A percentile compares a stretch with the other conserved stretches of the same genome.
phyloP scores from a whole-genome alignment of 2,113 vertebrate species.

The Charadrius vociferus region DNA sequence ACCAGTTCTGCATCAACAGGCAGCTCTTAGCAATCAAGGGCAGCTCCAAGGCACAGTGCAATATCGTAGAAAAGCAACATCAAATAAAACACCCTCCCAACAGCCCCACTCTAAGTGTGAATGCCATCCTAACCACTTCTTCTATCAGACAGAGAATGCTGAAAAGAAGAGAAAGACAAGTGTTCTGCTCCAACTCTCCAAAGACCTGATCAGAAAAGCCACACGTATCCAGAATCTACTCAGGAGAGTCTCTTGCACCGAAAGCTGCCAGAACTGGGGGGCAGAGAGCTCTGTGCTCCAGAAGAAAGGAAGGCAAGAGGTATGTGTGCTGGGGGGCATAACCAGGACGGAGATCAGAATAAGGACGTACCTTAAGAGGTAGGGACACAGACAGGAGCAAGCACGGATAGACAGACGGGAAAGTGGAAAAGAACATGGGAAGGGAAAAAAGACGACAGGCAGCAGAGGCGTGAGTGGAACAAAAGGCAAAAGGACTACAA shows the following conservation, averaged over 20 bases:
- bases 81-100: not conserved
- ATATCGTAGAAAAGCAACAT: not conserved
- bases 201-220: not conserved
- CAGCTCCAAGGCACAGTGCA: not conserved
- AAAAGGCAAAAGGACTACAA: not conserved
- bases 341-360: fast-evolving
- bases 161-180: not conserved
- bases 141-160: not conserved
- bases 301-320: no score
- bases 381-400: no score
- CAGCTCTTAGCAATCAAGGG: not conserved
- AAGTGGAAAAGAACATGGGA: fast-evolving
- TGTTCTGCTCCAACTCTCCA: not conserved
- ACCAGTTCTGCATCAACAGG: not conserved
- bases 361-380: fast-evolving
- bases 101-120: no score
- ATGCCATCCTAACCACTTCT: not conserved
- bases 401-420: not conserved
- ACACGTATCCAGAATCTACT: no score
- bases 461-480: not conserved
- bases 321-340: fast-evolving
- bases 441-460: not conserved
- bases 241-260: fast-evolving
- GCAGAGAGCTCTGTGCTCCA: not conserved
- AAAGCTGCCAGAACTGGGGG: not conserved